Evolutionary conservation across 1,140 invertebrate species (phyloP).

Genomic region (Pseudomyrmex sp.): DNA sequence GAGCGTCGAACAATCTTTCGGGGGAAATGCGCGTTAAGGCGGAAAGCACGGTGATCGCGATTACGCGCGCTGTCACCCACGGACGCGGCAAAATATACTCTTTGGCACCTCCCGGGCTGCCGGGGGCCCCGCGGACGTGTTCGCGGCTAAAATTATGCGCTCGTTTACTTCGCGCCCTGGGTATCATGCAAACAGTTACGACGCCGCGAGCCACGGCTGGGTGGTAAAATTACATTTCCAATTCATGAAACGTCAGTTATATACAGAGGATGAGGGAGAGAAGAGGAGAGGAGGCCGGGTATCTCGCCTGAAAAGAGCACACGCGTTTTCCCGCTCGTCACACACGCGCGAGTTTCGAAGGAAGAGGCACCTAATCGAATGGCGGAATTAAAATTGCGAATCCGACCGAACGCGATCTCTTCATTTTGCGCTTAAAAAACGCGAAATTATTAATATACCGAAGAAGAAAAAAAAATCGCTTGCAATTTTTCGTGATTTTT

Average conservation of each 20-base stretch:
- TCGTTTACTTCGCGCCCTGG: conserved; percentile 81
- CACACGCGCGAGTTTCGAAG: conserved; percentile 5
- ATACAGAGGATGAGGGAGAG: conserved; percentile 63
- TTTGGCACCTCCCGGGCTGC: conserved; percentile 64
- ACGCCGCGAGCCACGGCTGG: conserved; percentile 74
- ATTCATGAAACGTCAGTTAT: conserved; percentile 84
- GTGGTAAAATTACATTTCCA: conserved; percentile 84
- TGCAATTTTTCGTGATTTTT: background rate
- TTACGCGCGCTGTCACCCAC: conserved; percentile 55
- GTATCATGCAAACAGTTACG: conserved; percentile 83
- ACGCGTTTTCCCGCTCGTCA: conserved; percentile 23
- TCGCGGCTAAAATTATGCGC: conserved; percentile 80
- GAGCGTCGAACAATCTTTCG: conserved; percentile 19
- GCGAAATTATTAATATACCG: too few relatives aligned
- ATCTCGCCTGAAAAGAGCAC: conserved; percentile 58
- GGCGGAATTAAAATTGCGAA: too few relatives aligned
- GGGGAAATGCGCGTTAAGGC: conserved; percentile 8
- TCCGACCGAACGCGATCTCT: too few relatives aligned
- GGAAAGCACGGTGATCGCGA: conserved; percentile 57
- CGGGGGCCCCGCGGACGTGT: conserved; percentile 69
- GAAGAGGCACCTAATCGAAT: too few relatives aligned
- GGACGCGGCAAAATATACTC: conserved; percentile 65
- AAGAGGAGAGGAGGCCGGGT: conserved; percentile 53
- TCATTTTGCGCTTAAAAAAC: too few relatives aligned
- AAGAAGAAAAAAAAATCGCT: too few relatives aligned